Base-by-base conservation (phyloP, 2,797 vertebrate genomes). In the Rhinatrema bivittatum region DNA sequence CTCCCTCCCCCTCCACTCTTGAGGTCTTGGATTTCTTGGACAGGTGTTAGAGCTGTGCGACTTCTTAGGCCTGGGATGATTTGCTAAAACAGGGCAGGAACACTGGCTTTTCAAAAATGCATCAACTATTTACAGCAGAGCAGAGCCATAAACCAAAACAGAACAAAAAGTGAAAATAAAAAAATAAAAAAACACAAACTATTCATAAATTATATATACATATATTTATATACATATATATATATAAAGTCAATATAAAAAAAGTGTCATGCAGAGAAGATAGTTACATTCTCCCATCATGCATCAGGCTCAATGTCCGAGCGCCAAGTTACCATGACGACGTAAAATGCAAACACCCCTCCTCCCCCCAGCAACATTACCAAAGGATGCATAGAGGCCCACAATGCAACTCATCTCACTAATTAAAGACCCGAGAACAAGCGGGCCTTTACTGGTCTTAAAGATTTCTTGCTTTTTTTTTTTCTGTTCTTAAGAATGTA, bases 351-450 rank as follows among this genome's bases (percentile, higher is more conserved):
- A 91, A 89, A 71, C 85, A 85, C 91, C 89, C n/a, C n/a, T n/a
- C n/a, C n/a, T n/a, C n/a, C n/a, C n/a, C 81, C 87, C 87, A 92
- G 87, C 91, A 92, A 91, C 93, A 91, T 89, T 89, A 94, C 88
- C 87, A 89, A 91, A 83, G 87, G 91, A 94, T 97, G 93, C 94
- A 91, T 85, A 89, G 82, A 91, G 90, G 88, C 93, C 89, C 92
- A 96, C 91, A 94, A 93, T 93, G 91, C 95, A 97, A 94, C 86
- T 89, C 72, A 77, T 73, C 74, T 80, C 73, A 76, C 38, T 79
- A n/a, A 70, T 68, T 68, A 57, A 55, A 74, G 90, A 86, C 89
- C 89, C 84, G 72, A 78, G 68, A 75, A 82, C 79, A 70, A 87
- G 76, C 78, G 83, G 88, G 84, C 90, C n/a, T 86, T 88, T 79